Evolutionary conservation across 2,888 invertebrate species (phyloP), one percentile per base, ranked within the genome.

Genomic region (Polymixis lichenea): DNA sequence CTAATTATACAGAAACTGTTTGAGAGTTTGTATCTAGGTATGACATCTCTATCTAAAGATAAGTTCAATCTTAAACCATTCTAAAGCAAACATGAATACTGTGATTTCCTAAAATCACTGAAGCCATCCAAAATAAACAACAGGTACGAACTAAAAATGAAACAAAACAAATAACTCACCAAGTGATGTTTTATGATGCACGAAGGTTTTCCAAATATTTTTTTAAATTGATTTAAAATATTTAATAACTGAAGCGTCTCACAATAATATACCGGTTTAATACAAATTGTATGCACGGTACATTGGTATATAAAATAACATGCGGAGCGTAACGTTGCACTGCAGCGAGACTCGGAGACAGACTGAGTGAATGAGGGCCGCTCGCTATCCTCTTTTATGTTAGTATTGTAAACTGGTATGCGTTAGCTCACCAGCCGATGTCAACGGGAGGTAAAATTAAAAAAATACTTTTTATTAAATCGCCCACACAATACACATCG

Each of bases 341-440:
- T 89, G 87, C 82, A 84, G 85, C 92, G 93, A 90, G 90, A 88
- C 89, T 90, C 93, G 75, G 89, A 90, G 90, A 87, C 92, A 86
- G 89, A 95, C 96, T 95, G 92, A 95, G 93, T 95, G 94, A 93
- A 91, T 91, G 94, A 92, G 93, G 91, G 91, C 93, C 93, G 92
- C 91, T 90, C 91, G 94, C 93, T 93, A 95, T 94, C 94, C 95
- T 93, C 95, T 95, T 95, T 95, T 95, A 96, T 95, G 95, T 94
- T 91, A 90, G 91, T 93, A 90, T 91, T 92, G 93, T 92, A 93
- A 95, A 95, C 95, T 94, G 94, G 95, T 95, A 93, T 92, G 91
- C 92, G 92, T 86, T 86, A 87, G 90, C 91, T 90, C 87, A 90
- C 86, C 88, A 86, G 85, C 85, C 90, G 89, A 90, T 92, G 91